These are phyloP conservation scores for Miniopterus natalensis DNA, from an alignment of 2,113 vertebrate genomes.

Conservation along the genomic window DNA sequence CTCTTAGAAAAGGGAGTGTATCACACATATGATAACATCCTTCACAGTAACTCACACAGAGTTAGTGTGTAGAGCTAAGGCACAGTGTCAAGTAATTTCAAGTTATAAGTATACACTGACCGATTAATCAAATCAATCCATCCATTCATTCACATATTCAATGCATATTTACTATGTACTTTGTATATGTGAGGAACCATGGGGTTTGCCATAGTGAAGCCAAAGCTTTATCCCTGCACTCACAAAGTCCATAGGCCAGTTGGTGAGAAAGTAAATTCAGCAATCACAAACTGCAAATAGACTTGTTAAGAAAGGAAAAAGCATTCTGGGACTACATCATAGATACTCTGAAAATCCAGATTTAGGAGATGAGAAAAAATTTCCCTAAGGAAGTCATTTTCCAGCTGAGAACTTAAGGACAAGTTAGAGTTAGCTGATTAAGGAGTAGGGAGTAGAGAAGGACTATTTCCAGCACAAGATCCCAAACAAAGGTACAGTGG, in stretches of 20 bases:
- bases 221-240: not conserved
- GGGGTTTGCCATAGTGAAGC: not conserved
- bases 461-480: not conserved
- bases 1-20: not conserved
- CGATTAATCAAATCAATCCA: not conserved
- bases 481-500: not conserved
- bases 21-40: not conserved
- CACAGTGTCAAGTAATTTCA: not conserved
- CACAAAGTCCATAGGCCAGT: not conserved
- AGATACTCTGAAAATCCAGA: not conserved
- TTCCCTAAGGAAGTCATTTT: not conserved
- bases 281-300: not conserved
- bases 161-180: not conserved
- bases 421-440: not conserved
- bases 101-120: not conserved
- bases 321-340: not conserved
- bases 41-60: not conserved
- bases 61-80: not conserved
- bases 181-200: not conserved
- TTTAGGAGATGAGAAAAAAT: not conserved
- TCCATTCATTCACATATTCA: not conserved
- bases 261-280: not conserved
- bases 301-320: not conserved
- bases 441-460: not conserved
- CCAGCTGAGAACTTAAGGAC: not conserved